These are phyloP conservation scores for Tychaedon coryphoeus DNA, from an alignment of 2,113 vertebrate genomes.

Conservation along the genomic window DNA sequence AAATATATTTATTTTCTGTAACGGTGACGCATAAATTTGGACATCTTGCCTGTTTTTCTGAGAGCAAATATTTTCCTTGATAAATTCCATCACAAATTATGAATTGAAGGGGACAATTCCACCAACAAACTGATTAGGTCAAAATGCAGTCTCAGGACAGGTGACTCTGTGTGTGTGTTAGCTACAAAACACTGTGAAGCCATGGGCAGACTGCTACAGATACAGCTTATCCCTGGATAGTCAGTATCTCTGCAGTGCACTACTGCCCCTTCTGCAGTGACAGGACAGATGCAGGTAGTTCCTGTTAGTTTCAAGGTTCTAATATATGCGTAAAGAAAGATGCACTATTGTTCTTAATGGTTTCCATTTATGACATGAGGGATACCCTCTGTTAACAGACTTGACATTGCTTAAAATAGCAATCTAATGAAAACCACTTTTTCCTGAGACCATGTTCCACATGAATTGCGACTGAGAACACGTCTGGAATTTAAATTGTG, in stretches of 20 bases:
- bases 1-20: neutral
- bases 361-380: neutral
- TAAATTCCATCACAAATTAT: neutral
- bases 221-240: neutral
- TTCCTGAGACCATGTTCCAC: neutral
- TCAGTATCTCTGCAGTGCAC: neutral
- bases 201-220: neutral
- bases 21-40: neutral
- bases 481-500: constrained; percentile 1
- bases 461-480: neutral
- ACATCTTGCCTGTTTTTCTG: neutral
- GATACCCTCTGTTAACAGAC: neutral
- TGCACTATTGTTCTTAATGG: neutral
- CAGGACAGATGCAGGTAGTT: neutral
- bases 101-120: neutral
- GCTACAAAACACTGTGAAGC: neutral
- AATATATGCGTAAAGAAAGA: neutral
- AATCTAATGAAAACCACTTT: neutral
- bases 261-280: neutral
- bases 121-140: neutral
- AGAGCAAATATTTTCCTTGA: neutral
- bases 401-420: neutral
- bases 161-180: neutral
- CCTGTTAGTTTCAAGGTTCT: neutral
- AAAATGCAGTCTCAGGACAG: neutral